These are phyloP conservation scores for Ammodytes marinus DNA, from an alignment of 2,113 vertebrate genomes.

Conservation along the genomic window DNA sequence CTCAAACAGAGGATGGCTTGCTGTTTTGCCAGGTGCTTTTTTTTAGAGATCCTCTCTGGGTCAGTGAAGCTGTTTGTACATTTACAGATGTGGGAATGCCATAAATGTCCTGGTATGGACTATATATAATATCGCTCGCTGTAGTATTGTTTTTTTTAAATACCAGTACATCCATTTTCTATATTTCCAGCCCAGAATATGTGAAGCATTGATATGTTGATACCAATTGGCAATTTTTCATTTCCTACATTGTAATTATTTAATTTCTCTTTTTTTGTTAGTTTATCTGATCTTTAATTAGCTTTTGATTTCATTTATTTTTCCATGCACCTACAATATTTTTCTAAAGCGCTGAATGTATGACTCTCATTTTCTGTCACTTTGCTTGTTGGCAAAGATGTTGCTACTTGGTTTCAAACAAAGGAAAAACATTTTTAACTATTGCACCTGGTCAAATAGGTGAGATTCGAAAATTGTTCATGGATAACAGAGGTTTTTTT, in stretches of 20 bases:
- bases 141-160: too few species aligned
- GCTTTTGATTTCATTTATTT: background rate
- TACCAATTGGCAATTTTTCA: background rate
- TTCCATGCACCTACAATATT: background rate
- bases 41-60: background rate
- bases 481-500: slow-evolving; percentile 3
- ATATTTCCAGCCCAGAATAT: too few species aligned
- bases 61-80: background rate
- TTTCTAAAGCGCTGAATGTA: background rate
- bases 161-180: too few species aligned
- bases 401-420: background rate
- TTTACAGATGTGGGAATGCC: background rate
- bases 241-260: background rate
- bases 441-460: slow-evolving; percentile 1
- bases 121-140: too few species aligned
- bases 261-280: background rate
- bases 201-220: background rate
- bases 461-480: slow-evolving; percentile 4
- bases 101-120: too few species aligned
- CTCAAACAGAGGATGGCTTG: background rate
- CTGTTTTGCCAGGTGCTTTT: background rate
- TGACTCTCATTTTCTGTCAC: background rate
- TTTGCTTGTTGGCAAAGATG: background rate
- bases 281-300: slow-evolving; percentile 10
- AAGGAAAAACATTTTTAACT: background rate